A percentile compares a stretch with the other conserved stretches of the same genome.
Evolutionary conservation across 1,140 invertebrate species (phyloP).

Genomic region (Calephelis nemesis): DNA sequence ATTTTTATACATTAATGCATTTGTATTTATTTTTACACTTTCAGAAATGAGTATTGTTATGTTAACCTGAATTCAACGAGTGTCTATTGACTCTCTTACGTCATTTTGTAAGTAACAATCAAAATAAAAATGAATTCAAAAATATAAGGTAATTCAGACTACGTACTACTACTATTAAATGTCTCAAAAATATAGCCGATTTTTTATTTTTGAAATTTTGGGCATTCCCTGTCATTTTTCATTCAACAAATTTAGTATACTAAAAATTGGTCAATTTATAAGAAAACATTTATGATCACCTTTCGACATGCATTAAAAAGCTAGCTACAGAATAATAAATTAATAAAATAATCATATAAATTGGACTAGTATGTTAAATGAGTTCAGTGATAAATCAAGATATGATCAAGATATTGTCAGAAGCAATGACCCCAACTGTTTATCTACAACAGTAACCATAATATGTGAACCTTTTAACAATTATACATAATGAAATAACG

Average conservation of each 20-base stretch:
- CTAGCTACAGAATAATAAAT: background rate
- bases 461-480: slow-evolving; percentile 15
- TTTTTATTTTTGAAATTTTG: no score
- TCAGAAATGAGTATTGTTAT: background rate
- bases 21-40: slow-evolving; percentile 15
- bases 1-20: slow-evolving; percentile 24
- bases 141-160: no score
- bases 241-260: no score
- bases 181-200: no score
- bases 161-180: no score
- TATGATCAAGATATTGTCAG: slow-evolving; percentile 44
- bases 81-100: no score
- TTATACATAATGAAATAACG: slow-evolving; percentile 13
- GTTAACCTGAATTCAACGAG: background rate
- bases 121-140: no score
- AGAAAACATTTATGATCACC: background rate
- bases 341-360: slow-evolving; percentile 2
- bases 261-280: no score
- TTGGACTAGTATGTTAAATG: slow-evolving; percentile 3
- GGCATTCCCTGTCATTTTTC: no score
- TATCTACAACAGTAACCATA: slow-evolving; percentile 13
- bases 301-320: background rate
- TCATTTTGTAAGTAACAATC: no score
- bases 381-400: slow-evolving; percentile 35
- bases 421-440: slow-evolving; percentile 38